Conservation (phyloP, 1,140 invertebrate genomes). For the Anthonomus grandis region DNA sequence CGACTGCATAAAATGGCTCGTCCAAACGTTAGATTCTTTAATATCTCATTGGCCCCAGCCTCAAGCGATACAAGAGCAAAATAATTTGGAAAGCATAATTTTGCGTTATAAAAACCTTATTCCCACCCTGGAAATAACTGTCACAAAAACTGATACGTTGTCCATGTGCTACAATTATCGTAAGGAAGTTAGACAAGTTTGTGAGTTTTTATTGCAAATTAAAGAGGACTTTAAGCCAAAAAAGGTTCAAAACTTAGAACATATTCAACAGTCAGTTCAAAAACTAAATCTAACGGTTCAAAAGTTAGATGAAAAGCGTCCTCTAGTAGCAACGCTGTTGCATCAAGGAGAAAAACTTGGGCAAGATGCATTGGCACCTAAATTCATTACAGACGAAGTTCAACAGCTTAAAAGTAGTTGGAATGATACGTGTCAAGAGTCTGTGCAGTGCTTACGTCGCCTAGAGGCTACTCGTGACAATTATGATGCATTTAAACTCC, state of each 20-base stretch:
- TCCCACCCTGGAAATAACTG: constrained; percentile 87
- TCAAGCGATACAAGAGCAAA: constrained; percentile 75
- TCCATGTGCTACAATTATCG: constrained; percentile 90
- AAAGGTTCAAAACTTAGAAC: constrained; percentile 68
- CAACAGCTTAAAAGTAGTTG: constrained; percentile 79
- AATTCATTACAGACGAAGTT: constrained; percentile 81
- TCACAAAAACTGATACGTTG: constrained; percentile 87
- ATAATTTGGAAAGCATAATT: constrained; percentile 77
- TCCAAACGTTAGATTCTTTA: constrained; percentile 83
- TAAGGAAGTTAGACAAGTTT: constrained; percentile 82
- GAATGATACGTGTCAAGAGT: constrained; percentile 82
- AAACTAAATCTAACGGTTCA: constrained; percentile 77
- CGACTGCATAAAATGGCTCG: constrained; percentile 93
- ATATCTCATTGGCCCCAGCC: constrained; percentile 76
- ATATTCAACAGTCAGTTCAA: constrained; percentile 68
- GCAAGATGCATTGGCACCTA: constrained; percentile 79
- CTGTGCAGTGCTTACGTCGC: too few species aligned
- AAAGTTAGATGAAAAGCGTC: constrained; percentile 80
- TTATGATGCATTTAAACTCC: too few species aligned
- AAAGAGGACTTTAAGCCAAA: constrained; percentile 67
- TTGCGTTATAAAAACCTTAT: constrained; percentile 85
- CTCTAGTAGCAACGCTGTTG: constrained; percentile 84
- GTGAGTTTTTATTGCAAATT: constrained; percentile 68
- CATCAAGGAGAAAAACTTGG: constrained; percentile 86
- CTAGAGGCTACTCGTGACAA: too few species aligned